Evolutionary conservation across 2,797 vertebrate genomes (phyloP).

Genomic region (Percopsis omiscomaycus): DNA sequence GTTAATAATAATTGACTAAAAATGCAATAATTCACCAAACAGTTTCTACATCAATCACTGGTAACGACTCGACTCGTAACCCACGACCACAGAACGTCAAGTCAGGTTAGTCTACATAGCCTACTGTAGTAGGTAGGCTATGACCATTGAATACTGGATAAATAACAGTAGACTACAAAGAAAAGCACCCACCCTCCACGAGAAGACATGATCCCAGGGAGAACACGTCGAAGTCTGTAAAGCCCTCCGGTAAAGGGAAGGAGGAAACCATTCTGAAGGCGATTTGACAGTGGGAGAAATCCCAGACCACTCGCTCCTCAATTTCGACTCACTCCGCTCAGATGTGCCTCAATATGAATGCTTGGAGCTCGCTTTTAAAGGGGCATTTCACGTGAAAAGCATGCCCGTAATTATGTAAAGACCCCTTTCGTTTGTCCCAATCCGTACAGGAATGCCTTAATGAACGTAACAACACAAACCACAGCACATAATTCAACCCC

Average conservation of each 20-base stretch:
- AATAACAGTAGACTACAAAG: constrained; percentile 23
- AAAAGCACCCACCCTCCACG: constrained; percentile 87
- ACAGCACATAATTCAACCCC: constrained; percentile 51
- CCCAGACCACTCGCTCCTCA: constrained; percentile 48
- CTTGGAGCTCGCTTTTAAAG: constrained; percentile 80
- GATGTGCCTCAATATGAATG: constrained; percentile 52
- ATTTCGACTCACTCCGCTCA: constrained; percentile 34
- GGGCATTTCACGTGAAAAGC: constrained; percentile 80
- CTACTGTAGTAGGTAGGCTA: constrained; percentile 11
- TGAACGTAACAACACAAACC: constrained; percentile 75
- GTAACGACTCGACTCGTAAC: neutral
- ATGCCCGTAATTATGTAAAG: constrained; percentile 83
- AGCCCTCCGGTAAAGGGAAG: constrained; percentile 85
- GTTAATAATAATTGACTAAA: too few relatives aligned
- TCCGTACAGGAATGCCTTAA: constrained; percentile 89
- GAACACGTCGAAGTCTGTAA: constrained; percentile 92
- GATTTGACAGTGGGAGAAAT: constrained; percentile 49
- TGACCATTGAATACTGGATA: constrained; percentile 30
- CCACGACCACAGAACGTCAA: constrained; percentile 15
- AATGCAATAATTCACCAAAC: too few relatives aligned
- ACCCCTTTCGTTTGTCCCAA: constrained; percentile 71
- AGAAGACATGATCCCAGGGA: constrained; percentile 88
- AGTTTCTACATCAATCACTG: too few relatives aligned
- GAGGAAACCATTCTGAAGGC: constrained; percentile 82
- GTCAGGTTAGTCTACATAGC: constrained; percentile 18